These are phyloP conservation scores for Calliopum simillimum DNA, from an alignment of 2,888 invertebrate species.

Conservation along the genomic window DNA sequence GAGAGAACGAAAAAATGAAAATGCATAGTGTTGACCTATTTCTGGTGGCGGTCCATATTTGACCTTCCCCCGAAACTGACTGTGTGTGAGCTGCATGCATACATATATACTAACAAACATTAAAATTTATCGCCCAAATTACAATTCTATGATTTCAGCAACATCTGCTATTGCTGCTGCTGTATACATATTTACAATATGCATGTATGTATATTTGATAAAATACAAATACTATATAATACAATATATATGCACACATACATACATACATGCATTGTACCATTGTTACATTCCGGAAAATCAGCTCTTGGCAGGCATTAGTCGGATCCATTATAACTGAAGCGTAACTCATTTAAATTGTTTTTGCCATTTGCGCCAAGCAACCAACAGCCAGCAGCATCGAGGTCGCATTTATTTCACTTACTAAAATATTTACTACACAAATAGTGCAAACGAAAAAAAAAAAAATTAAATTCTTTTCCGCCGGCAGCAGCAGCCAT, in stretches of 20 bases:
- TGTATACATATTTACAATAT: not conserved
- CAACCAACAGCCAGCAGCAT: not conserved
- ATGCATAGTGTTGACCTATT: too few relatives aligned
- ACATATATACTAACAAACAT: not conserved
- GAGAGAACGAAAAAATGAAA: too few relatives aligned
- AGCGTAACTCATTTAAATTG: constrained; percentile 26
- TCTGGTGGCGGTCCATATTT: too few relatives aligned
- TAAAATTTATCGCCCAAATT: constrained; percentile 30
- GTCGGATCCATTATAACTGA: constrained; percentile 10
- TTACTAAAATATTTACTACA: constrained; percentile 32
- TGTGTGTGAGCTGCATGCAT: too few relatives aligned
- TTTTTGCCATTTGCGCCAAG: constrained; percentile 14
- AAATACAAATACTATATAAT: not conserved
- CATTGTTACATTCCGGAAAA: constrained; percentile 20
- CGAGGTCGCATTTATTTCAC: constrained; percentile 32
- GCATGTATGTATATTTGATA: not conserved
- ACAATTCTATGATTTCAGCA: constrained; percentile 33
- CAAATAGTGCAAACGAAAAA: constrained; percentile 6
- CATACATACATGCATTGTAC: constrained; percentile 7
- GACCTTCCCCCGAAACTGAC: too few relatives aligned
- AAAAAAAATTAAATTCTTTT: constrained; percentile 24
- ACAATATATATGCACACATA: not conserved
- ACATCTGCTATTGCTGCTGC: constrained; percentile 27
- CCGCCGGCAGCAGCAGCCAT: constrained; percentile 3
- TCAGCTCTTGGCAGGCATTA: constrained; percentile 29